These are phyloP conservation scores for Cordylochernes scorpioides DNA, from an alignment of 2,888 invertebrate genomes.

Conservation along the genomic window DNA sequence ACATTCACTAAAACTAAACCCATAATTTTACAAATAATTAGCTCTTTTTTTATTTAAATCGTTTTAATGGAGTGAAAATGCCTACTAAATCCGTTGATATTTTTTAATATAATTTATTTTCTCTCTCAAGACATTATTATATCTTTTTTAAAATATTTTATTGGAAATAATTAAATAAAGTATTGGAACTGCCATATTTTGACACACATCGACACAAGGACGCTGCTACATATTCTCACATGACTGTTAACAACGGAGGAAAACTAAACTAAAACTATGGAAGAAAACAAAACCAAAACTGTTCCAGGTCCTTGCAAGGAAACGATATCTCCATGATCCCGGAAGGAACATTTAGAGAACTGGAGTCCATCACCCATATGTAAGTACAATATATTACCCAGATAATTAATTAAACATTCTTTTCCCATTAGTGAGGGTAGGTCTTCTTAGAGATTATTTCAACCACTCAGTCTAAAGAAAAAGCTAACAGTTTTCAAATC, in stretches of 20 bases:
- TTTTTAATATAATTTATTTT: no score
- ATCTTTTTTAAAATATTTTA: not conserved
- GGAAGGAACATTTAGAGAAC: conserved; percentile 73
- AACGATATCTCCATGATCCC: conserved; percentile 91
- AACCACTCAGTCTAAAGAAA: no score
- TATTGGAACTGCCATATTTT: no score
- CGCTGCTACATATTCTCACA: no score
- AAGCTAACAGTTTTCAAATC: no score
- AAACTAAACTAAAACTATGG: no score
- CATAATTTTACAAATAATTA: not conserved
- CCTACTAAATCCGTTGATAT: no score
- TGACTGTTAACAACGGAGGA: no score
- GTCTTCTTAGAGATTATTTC: not conserved
- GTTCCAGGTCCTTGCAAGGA: conserved; percentile 56
- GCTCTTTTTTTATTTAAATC: not conserved
- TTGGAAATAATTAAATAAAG: not conserved
- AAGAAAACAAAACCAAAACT: not conserved
- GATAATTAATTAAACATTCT: not conserved
- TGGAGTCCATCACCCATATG: conserved; percentile 83
- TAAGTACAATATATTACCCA: conserved; percentile 30
- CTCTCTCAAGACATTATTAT: not conserved
- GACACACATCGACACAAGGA: no score
- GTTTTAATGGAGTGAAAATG: no score
- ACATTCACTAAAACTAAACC: not conserved
- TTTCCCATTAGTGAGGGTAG: not conserved